Conservation (phyloP, 2,113 vertebrate species). For the Mobula birostris region DNA sequence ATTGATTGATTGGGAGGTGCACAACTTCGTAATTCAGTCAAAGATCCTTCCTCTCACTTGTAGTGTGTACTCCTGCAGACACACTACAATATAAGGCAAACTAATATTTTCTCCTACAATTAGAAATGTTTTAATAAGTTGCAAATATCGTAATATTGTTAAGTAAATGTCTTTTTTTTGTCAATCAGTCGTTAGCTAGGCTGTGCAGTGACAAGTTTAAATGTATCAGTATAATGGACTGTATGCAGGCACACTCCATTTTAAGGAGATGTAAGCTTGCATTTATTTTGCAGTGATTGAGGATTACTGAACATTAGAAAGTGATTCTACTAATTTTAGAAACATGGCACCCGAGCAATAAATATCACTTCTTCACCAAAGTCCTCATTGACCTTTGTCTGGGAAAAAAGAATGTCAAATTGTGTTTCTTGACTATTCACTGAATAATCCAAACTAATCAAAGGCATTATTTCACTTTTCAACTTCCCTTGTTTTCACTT, state of each 20-base stretch:
- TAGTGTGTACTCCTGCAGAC: not conserved
- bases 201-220: not conserved
- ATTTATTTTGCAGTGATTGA: constrained; percentile 11
- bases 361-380: not conserved
- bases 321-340: not conserved
- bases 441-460: not conserved
- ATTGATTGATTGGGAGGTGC: not conserved
- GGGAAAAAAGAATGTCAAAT: not conserved
- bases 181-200: not conserved
- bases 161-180: not conserved
- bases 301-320: not conserved
- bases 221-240: not conserved
- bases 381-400: too few relatives aligned
- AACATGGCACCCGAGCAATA: not conserved
- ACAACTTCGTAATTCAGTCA: not conserved
- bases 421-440: not conserved
- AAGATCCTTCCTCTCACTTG: not conserved
- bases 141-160: not conserved
- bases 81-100: not conserved
- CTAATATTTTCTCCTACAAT: not conserved
- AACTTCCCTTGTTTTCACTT: not conserved
- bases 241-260: not conserved
- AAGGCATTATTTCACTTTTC: not conserved
- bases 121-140: not conserved
- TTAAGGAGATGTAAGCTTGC: not conserved